Conservation (phyloP, 2,888 invertebrate species). For the Griposia aprilina region DNA sequence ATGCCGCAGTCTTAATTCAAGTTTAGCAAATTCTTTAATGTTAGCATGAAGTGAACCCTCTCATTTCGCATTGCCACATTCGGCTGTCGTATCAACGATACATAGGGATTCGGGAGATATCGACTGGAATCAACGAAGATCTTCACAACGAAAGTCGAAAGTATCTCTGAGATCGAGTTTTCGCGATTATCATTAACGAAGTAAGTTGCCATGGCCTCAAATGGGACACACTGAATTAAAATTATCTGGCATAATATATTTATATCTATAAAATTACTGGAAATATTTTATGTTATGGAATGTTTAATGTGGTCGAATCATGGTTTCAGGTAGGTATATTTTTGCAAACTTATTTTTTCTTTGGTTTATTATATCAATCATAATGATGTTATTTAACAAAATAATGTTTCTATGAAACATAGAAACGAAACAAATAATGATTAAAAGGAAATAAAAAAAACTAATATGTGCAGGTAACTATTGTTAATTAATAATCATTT, state of each 20-base stretch:
- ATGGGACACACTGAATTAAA: background rate
- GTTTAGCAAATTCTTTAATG: background rate
- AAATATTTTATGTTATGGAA: conserved; percentile 52
- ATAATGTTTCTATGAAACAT: conserved; percentile 17
- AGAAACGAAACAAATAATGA: conserved; percentile 22
- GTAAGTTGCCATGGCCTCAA: background rate
- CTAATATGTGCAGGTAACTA: conserved; percentile 81
- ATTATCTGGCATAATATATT: background rate
- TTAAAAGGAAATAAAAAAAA: conserved; percentile 47
- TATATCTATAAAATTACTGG: conserved; percentile 19
- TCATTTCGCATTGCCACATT: background rate
- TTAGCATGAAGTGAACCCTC: background rate
- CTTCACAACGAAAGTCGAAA: background rate
- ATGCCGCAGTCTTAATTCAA: background rate
- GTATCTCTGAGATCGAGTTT: background rate
- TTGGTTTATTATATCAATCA: conserved; percentile 59
- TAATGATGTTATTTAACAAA: conserved; percentile 24
- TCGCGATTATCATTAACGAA: background rate
- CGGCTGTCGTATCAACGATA: background rate
- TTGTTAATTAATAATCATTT: conserved; percentile 73
- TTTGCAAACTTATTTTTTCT: conserved; percentile 48
- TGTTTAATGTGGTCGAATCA: conserved; percentile 50
- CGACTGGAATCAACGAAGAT: background rate
- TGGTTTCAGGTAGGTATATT: conserved; percentile 18
- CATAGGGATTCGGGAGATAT: background rate